Evolutionary conservation across 2,113 vertebrate genomes (phyloP).

Genomic region (Semnopithecus entellus): DNA sequence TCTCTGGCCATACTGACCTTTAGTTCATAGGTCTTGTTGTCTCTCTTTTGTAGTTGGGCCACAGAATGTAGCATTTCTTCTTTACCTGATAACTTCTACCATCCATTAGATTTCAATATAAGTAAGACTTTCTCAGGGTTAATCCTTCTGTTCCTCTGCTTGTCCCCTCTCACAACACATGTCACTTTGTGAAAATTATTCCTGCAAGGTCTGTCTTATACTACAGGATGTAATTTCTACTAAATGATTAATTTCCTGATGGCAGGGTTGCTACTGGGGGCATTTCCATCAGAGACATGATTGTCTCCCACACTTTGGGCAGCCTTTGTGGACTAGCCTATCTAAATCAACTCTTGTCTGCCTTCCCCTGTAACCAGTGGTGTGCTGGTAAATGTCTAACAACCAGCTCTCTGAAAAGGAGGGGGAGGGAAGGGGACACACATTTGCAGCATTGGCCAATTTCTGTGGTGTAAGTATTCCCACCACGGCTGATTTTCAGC

Average conservation of each 20-base stretch:
- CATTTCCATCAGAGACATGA: neutral
- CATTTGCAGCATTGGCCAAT: neutral
- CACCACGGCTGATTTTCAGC: neutral
- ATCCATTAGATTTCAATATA: neutral
- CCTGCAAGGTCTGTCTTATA: neutral
- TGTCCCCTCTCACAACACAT: neutral
- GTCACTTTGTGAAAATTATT: neutral
- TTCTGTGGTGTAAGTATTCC: neutral
- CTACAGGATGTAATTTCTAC: neutral
- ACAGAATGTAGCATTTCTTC: neutral
- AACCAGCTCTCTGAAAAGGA: neutral
- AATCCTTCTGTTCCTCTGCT: neutral
- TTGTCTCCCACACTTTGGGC: neutral
- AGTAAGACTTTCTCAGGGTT: neutral
- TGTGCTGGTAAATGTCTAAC: neutral
- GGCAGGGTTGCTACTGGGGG: neutral
- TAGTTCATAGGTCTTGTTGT: neutral
- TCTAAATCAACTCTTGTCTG: neutral
- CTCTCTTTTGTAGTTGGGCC: neutral
- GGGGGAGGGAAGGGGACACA: neutral
- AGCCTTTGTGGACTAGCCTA: neutral
- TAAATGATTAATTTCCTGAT: conserved; percentile 1
- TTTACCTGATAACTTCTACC: neutral
- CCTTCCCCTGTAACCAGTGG: neutral
- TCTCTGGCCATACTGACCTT: neutral